These are phyloP conservation scores for Semicossyphus pulcher DNA, from an alignment of 2,113 vertebrate genomes.

Conservation along the genomic window DNA sequence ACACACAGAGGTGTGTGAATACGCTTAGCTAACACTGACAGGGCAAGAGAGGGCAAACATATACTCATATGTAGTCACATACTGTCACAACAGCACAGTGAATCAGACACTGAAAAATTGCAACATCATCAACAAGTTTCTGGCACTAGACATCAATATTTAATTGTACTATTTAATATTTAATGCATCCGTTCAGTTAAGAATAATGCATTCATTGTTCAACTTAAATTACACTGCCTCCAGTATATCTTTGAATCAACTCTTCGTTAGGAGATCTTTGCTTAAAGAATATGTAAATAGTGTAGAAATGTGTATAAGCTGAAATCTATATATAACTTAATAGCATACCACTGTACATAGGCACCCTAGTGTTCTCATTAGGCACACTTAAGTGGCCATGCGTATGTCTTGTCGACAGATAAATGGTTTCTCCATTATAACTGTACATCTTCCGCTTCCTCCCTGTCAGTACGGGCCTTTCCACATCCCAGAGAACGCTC, in stretches of 20 bases:
- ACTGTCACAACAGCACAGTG: background rate
- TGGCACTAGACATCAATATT: slow-evolving; percentile 1
- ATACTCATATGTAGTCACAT: slow-evolving; percentile 32
- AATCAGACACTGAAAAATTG: background rate
- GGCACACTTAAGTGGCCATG: too few species aligned
- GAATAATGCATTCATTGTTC: background rate
- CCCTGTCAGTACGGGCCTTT: slow-evolving; percentile 73
- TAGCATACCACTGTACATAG: too few species aligned
- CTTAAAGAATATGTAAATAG: too few species aligned
- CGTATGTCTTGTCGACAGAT: too few species aligned
- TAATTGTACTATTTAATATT: background rate
- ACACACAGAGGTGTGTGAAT: slow-evolving; percentile 68
- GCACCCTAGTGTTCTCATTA: too few species aligned
- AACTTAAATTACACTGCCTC: too few species aligned
- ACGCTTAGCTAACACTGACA: slow-evolving; percentile 69
- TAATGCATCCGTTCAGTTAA: background rate
- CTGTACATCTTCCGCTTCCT: slow-evolving; percentile 5
- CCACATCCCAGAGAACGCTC: slow-evolving; percentile 72
- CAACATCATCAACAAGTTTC: background rate
- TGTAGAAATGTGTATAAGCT: too few species aligned
- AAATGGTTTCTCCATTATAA: background rate
- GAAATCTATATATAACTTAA: too few species aligned
- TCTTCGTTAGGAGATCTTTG: too few species aligned
- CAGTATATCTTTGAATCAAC: too few species aligned
- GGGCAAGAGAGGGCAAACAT: slow-evolving; percentile 38